These are phyloP conservation scores for Prosapia bicincta DNA, from an alignment of 2,888 invertebrate species.

Conservation along the genomic window DNA sequence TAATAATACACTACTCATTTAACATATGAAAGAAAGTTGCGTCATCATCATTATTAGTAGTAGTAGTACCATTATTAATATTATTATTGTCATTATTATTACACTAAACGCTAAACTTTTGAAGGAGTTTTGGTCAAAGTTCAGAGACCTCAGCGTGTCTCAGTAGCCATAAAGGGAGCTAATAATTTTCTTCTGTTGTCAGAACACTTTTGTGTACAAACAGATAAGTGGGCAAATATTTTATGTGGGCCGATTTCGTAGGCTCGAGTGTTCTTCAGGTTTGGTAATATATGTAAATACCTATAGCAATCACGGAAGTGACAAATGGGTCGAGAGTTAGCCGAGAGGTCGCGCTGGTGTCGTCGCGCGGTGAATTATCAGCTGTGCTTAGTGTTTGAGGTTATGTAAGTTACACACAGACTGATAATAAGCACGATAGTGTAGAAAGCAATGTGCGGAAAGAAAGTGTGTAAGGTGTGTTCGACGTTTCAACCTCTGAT, in stretches of 20 bases:
- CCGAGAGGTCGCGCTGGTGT: background rate
- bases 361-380: background rate
- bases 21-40: too few species aligned
- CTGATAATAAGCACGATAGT: background rate
- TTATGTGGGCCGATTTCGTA: background rate
- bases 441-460: too few species aligned
- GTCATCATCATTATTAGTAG: too few species aligned
- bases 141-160: too few species aligned
- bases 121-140: too few species aligned
- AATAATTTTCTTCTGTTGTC: background rate
- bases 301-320: background rate
- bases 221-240: background rate
- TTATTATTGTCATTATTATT: too few species aligned
- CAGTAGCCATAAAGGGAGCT: too few species aligned
- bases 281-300: conserved; percentile 2
- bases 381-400: background rate
- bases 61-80: too few species aligned
- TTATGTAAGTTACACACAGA: background rate
- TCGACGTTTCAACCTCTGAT: too few species aligned
- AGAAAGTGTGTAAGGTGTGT: too few species aligned
- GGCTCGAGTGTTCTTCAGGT: background rate
- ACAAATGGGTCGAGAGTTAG: background rate
- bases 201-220: background rate
- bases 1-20: too few species aligned
- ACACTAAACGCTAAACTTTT: too few species aligned